Evolutionary conservation across 2,888 invertebrate species (phyloP), one percentile per base, ranked within the genome.

Genomic region (Brachylomia viminalis): DNA sequence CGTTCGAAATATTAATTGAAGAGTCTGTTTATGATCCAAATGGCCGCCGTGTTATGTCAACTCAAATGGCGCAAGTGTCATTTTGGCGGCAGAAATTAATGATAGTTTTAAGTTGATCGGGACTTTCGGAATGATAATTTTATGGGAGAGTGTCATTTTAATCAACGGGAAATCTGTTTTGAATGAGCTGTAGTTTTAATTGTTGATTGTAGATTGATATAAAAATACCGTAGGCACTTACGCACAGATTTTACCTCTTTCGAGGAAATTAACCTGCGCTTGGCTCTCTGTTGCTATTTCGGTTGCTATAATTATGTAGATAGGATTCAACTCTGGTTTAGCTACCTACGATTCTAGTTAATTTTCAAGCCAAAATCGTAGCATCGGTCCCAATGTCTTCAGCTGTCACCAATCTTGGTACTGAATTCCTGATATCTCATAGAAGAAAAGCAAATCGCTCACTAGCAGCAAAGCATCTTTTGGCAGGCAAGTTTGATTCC

Each of bases 1-100:
- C 77, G 79, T 85, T 87, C 84, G 79, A 82, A 75, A 80, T 23
- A 68, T 72, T 77, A 66, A 80, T 84, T 72, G 77, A 65, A 77
- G 59, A 67, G 65, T 42, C 54, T 49, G 67, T 49, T 71, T 59
- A 67, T 27, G 47, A 70, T 67, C 54, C 38, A 62, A 68, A 82
- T 84, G 75, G 80, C 62, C 23, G 75, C 47, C n/a, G 20, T 45
- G 15, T 66, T 64, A 69, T 59, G 67, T 33, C 33, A 38, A 4
- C 2, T 84, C 54, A 68, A 75, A 65, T 74, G 33, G 33, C 33
- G 68, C 15, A 62, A 58, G 69, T 78, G 47, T 61, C 15, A 58
- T 69, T 67, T 70, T 80, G 67, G 30, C 70, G 80, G 47, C 23
- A 69, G 13, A 68, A 69, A 4, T 49, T n/a, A 59, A 59, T 56